These are phyloP conservation scores for Chromobotia macracanthus DNA, from an alignment of 2,797 vertebrate genomes.

Conservation along the genomic window DNA sequence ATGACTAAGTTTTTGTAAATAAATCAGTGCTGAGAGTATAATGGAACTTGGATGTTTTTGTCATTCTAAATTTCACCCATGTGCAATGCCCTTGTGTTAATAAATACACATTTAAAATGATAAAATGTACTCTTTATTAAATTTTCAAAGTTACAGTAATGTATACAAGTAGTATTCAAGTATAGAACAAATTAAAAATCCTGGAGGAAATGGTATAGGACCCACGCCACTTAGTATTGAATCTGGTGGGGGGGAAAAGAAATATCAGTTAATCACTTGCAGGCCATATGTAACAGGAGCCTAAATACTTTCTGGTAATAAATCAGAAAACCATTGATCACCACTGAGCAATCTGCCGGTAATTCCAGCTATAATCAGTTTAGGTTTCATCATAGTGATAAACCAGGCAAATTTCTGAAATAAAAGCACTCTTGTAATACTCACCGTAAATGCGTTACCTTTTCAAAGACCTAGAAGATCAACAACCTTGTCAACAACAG, in stretches of 20 bases:
- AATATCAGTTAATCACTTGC: neutral
- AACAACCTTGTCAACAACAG: neutral
- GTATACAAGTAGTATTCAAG: neutral
- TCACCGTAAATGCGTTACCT: neutral
- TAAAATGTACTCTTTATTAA: neutral
- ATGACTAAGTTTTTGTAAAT: neutral
- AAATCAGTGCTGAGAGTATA: no score
- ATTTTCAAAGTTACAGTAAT: no score
- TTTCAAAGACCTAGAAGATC: neutral
- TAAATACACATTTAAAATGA: neutral
- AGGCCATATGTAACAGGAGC: neutral
- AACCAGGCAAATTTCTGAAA: neutral
- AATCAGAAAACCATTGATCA: slow-evolving; percentile 60
- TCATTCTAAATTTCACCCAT: neutral
- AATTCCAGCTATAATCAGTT: slow-evolving; percentile 65
- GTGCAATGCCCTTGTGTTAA: no score
- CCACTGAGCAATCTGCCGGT: slow-evolving; percentile 62
- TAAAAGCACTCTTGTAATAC: neutral
- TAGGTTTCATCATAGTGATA: slow-evolving; percentile 54
- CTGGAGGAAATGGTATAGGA: neutral
- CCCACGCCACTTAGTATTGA: neutral
- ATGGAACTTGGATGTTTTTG: no score
- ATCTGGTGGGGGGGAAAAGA: slow-evolving; percentile 11
- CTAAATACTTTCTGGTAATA: neutral
- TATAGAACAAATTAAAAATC: neutral